Percentiles rank a stretch among this genome's conserved stretches.
phyloP scores from a whole-genome alignment of 2,113 vertebrate species.

The Brachypodius melanocephalos region DNA sequence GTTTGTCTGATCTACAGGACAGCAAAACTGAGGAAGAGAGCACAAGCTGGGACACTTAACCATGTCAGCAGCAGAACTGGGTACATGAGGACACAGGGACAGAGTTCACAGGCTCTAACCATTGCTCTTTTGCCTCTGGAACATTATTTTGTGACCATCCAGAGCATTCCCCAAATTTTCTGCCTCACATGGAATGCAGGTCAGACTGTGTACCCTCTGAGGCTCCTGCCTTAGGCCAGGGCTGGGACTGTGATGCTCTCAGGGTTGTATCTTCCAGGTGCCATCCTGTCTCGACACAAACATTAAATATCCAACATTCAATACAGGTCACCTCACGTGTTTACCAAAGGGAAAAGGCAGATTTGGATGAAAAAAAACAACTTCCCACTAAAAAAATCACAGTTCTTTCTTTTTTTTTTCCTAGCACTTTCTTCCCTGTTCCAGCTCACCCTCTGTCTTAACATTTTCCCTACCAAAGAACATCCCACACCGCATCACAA shows the following conservation, averaged over 20 bases:
- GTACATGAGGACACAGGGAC: neutral
- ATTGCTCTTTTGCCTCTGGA: neutral
- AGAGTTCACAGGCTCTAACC: neutral
- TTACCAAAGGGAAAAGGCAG: neutral
- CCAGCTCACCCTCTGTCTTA: neutral
- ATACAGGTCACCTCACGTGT: neutral
- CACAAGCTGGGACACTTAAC: neutral
- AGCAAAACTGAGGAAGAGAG: neutral
- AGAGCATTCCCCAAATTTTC: neutral
- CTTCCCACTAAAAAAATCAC: neutral
- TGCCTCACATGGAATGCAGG: neutral
- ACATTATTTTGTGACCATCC: neutral
- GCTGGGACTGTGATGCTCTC: neutral
- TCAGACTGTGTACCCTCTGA: neutral
- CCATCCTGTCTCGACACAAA: neutral
- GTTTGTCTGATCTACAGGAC: neutral
- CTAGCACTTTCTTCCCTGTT: neutral
- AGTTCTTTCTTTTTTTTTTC: neutral
- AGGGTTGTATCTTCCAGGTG: neutral
- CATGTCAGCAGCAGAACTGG: neutral
- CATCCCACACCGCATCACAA: neutral
- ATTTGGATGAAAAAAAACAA: neutral
- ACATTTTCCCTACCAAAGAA: neutral
- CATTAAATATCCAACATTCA: neutral
- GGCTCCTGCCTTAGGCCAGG: neutral